Base-by-base conservation (phyloP, 2,888 invertebrate species). In the Xanthia icteritia region DNA sequence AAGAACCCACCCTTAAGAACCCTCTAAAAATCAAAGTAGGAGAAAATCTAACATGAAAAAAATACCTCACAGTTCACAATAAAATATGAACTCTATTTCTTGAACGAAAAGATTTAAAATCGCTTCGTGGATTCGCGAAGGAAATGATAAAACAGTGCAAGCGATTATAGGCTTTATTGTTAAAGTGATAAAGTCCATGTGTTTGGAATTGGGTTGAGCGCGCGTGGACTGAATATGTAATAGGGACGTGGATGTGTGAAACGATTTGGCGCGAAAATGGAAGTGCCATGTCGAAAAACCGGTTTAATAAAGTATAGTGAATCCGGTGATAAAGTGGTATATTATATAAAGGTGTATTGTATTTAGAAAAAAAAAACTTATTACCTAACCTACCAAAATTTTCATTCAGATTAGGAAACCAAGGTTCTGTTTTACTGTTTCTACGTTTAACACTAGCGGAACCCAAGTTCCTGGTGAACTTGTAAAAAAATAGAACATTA, bases 211-310 rank as follows among this genome's bases (percentile, higher is more conserved):
- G 23, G 13, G 36, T 70, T 58, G 56, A 67, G 76, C 67, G 86
- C 77, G 87, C 91, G 89, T 87, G 91, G 69, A 79, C 78, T 89
- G 93, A 93, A 93, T 93, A 90, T 88, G 86, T 90, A 92, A 91
- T 91, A 84, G 67, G 79, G 73, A 73, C 88, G 64, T 68, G 73
- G 89, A 91, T 88, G 85, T 86, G 27, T 60, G 39, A 77, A 74
- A 48, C 5, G 5, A 20, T 56, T 31, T 64, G 13, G 15, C 15
- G 17, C 23, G 11, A 39, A 45, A 81, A 77, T 85, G 77, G 83
- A 85, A 2, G 31, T 1, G 77, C 0, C 31, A 23, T 23, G 8
- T 51, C 9, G 51, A 23, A 51, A 51, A 23, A 23, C 2, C 9
- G 20, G 6, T 51, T 23, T 2, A 51, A 23, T 51, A 51, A 23